Evolutionary conservation across 35 echinoderm and acorn worm genomes (phyloP).

Genomic region (Diadema setosum): DNA sequence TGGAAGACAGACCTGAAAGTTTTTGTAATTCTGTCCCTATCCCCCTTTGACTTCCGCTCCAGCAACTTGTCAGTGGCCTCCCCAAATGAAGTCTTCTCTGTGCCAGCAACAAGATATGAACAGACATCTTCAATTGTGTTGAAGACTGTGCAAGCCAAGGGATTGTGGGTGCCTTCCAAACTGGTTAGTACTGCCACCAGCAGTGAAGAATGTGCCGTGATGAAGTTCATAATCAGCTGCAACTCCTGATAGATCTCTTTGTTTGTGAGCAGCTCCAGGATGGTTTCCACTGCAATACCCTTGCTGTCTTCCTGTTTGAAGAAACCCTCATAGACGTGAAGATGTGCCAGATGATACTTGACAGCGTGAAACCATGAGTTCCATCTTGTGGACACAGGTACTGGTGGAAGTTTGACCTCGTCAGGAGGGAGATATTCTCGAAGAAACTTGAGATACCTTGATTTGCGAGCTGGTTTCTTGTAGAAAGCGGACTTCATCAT

Average conservation of each 20-base stretch:
- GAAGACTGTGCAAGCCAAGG: constrained; percentile 55
- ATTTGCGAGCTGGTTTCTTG: constrained; percentile 49
- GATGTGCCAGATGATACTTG: constrained; percentile 37
- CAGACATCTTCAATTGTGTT: constrained; percentile 11
- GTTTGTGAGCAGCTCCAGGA: constrained; percentile 35
- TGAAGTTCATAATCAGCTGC: constrained; percentile 27
- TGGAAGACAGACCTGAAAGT: constrained; percentile 45
- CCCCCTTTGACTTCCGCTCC: background rate
- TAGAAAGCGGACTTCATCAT: constrained; percentile 67
- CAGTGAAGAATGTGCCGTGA: background rate
- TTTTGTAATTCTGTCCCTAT: background rate
- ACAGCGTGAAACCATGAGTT: constrained; percentile 72
- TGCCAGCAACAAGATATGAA: constrained; percentile 10
- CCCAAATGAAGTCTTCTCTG: constrained; percentile 19
- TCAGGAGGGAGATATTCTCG: constrained; percentile 50
- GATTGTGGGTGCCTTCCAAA: constrained; percentile 27
- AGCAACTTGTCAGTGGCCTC: constrained; percentile 30
- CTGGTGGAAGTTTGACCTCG: constrained; percentile 31
- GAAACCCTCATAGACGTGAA: constrained; percentile 68
- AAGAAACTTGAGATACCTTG: constrained; percentile 28
- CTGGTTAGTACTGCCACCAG: constrained; percentile 35
- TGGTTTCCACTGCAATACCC: constrained; percentile 46
- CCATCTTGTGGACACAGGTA: constrained; percentile 48
- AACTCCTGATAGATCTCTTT: constrained; percentile 49
- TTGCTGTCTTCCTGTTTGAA: constrained; percentile 55